phyloP scores from a whole-genome alignment of 2,113 vertebrate genomes.

The Tretioscincus oriximinensis region DNA sequence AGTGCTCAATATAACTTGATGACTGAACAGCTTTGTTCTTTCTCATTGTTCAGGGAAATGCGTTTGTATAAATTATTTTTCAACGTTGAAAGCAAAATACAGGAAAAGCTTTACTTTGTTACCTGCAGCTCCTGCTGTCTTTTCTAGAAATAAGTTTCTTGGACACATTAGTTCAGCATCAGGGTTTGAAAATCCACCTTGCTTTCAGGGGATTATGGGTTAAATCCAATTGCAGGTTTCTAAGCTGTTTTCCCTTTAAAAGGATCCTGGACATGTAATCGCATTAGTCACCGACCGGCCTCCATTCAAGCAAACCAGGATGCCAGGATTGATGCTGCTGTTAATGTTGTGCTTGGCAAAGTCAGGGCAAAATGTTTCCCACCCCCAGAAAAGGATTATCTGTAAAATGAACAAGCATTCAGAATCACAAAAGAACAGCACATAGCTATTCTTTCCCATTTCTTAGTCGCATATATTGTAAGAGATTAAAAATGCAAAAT shows the following conservation, averaged over 20 bases:
- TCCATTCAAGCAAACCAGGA: slow-evolving; percentile 49
- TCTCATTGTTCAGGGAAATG: not conserved
- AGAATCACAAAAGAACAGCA: slow-evolving; percentile 46
- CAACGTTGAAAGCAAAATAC: not conserved
- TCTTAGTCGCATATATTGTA: slow-evolving; percentile 50
- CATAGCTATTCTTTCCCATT: slow-evolving; percentile 19
- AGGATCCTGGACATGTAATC: slow-evolving; percentile 54
- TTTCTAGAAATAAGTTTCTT: not conserved
- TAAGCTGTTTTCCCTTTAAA: slow-evolving; percentile 58
- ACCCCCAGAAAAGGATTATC: slow-evolving; percentile 39
- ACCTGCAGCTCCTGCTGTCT: not conserved
- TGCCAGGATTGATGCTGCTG: slow-evolving; percentile 44
- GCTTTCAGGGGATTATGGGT: slow-evolving; percentile 47
- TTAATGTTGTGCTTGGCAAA: slow-evolving; percentile 42
- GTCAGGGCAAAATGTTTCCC: slow-evolving; percentile 45
- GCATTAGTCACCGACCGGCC: slow-evolving; percentile 40
- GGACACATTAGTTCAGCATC: slow-evolving; percentile 17
- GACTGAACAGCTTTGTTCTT: not conserved
- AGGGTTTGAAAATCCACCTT: slow-evolving; percentile 36
- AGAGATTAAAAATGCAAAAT: too few species aligned
- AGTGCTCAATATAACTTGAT: not conserved
- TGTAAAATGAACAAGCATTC: slow-evolving; percentile 38
- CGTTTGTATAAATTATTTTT: not conserved
- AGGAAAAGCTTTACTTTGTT: not conserved
- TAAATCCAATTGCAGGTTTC: slow-evolving; percentile 60